A percentile compares a stretch with the other conserved stretches of the same genome.
Evolutionary conservation across 2,888 invertebrate species (phyloP).

Genomic region (Eristalis pertinax): DNA sequence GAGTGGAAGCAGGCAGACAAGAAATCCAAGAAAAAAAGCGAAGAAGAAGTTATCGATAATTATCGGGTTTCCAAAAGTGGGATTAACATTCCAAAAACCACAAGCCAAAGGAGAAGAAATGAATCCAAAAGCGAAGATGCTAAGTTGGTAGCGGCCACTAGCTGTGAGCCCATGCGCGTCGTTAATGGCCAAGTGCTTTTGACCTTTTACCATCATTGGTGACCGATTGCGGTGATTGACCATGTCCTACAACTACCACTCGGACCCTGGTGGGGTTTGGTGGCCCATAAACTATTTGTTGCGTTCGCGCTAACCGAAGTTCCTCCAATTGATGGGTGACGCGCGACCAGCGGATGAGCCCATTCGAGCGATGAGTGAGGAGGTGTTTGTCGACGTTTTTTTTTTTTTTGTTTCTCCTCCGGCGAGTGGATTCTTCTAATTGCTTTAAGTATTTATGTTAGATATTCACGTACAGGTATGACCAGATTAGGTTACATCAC

Average conservation of each 20-base stretch:
- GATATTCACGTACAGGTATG: conserved; percentile 29
- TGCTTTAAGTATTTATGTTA: conserved; percentile 36
- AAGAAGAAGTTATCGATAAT: conserved; percentile 28
- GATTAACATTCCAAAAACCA: conserved; percentile 16
- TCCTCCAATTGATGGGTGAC: background rate
- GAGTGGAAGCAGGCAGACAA: background rate
- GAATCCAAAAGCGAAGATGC: conserved; percentile 31
- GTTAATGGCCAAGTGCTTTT: conserved; percentile 68
- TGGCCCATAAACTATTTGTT: conserved; percentile 28
- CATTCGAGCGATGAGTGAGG: background rate
- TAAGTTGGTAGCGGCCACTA: conserved; percentile 5
- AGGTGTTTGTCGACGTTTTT: no score
- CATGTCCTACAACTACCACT: conserved; percentile 67
- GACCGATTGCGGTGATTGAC: conserved; percentile 67
- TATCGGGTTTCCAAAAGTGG: conserved; percentile 13
- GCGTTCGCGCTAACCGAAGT: background rate
- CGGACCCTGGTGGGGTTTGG: conserved; percentile 17
- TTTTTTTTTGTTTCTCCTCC: no score
- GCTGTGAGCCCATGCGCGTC: conserved; percentile 12
- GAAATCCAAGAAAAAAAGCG: background rate
- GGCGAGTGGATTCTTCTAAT: conserved; percentile 46
- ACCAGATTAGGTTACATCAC: conserved; percentile 56
- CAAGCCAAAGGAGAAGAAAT: conserved; percentile 33
- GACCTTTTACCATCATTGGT: conserved; percentile 65
- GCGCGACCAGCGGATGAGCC: background rate